phyloP scores from a whole-genome alignment of 2,888 invertebrate genomes.

The Steinernema hermaphroditum region DNA sequence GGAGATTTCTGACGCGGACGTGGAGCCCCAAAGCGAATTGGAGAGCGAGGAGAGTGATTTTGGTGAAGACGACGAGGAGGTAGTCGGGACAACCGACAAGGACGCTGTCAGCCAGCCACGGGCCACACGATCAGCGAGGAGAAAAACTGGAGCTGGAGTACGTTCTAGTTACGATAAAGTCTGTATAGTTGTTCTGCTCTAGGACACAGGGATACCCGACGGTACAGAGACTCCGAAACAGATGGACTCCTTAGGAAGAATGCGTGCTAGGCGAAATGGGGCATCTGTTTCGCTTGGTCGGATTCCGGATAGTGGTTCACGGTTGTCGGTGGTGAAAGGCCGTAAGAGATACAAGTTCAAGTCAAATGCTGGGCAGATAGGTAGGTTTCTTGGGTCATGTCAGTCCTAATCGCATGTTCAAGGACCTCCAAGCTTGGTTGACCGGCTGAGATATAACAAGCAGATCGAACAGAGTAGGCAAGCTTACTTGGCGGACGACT shows the following conservation, averaged over 20 bases:
- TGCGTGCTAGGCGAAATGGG: not conserved
- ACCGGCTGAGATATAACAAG: not conserved
- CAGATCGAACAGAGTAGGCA: not conserved
- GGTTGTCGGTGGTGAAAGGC: not conserved
- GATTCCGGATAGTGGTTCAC: not conserved
- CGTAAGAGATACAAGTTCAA: constrained; percentile 8
- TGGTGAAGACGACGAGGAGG: too few relatives aligned
- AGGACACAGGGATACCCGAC: too few relatives aligned
- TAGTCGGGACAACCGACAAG: too few relatives aligned
- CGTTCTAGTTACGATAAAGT: too few relatives aligned
- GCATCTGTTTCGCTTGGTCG: constrained; percentile 1
- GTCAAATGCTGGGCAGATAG: constrained; percentile 7
- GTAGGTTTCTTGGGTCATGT: not conserved
- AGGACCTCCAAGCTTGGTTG: not conserved
- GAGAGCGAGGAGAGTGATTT: too few relatives aligned
- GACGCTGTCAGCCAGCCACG: too few relatives aligned
- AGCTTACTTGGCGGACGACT: not conserved
- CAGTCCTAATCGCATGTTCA: not conserved
- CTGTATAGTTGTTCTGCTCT: too few relatives aligned
- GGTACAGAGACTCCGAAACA: not conserved
- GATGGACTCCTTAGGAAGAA: not conserved
- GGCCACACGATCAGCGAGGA: too few relatives aligned
- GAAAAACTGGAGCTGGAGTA: too few relatives aligned
- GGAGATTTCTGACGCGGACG: not conserved
- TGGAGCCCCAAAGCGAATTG: not conserved